Base-by-base conservation (phyloP, 35 echinoderm and acorn worm genomes). In the Stichopus chloronotus region DNA sequence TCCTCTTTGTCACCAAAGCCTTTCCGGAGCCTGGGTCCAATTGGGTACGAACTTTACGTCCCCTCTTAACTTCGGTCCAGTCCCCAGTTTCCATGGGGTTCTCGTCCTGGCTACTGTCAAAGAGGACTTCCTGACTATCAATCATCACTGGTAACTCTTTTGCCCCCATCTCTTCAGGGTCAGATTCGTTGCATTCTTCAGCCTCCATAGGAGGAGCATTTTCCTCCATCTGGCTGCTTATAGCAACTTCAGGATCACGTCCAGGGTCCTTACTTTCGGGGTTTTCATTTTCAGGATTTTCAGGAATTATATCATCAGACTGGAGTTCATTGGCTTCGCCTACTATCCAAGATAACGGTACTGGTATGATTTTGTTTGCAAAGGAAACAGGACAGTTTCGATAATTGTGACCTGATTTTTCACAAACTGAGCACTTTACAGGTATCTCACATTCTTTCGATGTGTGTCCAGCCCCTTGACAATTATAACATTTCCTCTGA, bases 351-450 rank as follows among this genome's bases (percentile, higher is more conserved):
- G 14, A 25, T 0, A 5, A 52, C 5, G 88, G 13, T 9, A 61
- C 17, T 2, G 72, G 72, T 57, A 53, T 14, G 11, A 63, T 25
- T 61, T 86, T 91, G 11, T 58, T 22, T 10, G 86, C 87, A 23
- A 93, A 94, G 7, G 87, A 90, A 0, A 94, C 63, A 14, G 86
- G 86, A 30, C 93, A 94, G 2, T 76, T 54, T n/a, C 77, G 58
- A 23, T 59, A 81, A 3, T 24, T 56, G 25, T 94, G 93, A 0
- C 93, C 86, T 14, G 52, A n/a, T 52, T 80, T 76, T 10, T 25
- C 9, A 53, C 86, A 94, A 60, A 68, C 61, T 2, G 93, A 80
- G 23, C 93, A 94, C 11, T 8, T 65, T 8, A 56, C 14, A 1
- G 58, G 17, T 11, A 77, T 55, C 1, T 78, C 63, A 23, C 93